Conservation (phyloP, 1,140 invertebrate species). For the Vollenhovia emeryi region DNA sequence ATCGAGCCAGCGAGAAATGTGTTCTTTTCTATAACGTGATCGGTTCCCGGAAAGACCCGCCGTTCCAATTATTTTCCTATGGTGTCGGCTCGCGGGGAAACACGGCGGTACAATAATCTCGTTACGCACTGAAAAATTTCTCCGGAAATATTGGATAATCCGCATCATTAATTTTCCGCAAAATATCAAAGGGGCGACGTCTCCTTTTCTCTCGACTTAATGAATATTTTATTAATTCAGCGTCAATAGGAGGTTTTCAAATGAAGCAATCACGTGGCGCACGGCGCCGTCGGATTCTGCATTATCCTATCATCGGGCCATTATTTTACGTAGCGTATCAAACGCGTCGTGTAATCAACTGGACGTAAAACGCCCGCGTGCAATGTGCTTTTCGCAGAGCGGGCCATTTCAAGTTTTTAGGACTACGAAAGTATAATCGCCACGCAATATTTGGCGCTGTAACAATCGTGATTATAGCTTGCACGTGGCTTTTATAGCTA, state of each 20-base stretch:
- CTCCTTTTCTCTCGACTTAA: not conserved
- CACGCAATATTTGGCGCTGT: not conserved
- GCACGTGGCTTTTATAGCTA: slow-evolving; percentile 18
- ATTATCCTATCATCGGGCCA: not conserved
- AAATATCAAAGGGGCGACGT: not conserved
- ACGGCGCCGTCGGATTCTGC: not conserved
- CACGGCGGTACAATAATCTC: slow-evolving; percentile 16
- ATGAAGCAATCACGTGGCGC: not conserved
- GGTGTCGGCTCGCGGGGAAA: slow-evolving; percentile 34
- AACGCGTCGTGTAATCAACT: not conserved
- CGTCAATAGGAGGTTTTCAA: not conserved
- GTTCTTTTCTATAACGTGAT: slow-evolving; percentile 52
- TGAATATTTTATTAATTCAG: slow-evolving; percentile 3
- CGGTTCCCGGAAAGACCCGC: slow-evolving; percentile 11
- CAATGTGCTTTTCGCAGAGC: not conserved
- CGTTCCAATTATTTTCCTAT: slow-evolving; percentile 51
- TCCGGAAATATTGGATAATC: not conserved
- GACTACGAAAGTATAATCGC: not conserved
- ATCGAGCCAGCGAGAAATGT: slow-evolving; percentile 38
- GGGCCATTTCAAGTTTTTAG: not conserved
- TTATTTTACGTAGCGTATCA: not conserved
- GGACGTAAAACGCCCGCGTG: not conserved
- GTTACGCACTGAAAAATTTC: not conserved
- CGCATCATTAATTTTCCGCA: not conserved
- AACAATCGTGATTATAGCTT: slow-evolving; percentile 29